phyloP scores from a whole-genome alignment of 2,113 vertebrate species.

The Xiphias gladius region DNA sequence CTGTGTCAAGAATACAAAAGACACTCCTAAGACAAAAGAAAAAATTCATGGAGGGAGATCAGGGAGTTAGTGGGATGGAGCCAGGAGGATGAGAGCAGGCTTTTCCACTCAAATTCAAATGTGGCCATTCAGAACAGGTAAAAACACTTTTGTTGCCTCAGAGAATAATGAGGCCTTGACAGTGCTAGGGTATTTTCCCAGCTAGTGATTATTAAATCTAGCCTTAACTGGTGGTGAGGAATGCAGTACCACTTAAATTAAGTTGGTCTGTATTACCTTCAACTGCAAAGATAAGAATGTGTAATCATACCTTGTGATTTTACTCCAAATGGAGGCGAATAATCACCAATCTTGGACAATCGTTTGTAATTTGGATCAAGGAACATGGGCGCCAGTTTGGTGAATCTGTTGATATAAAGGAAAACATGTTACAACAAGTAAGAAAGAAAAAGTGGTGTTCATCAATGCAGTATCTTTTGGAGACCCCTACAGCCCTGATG shows the following conservation, averaged over 20 bases:
- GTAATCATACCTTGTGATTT: constrained; percentile 76
- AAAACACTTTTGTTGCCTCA: background rate
- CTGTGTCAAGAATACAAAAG: too few relatives aligned
- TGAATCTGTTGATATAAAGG: constrained; percentile 68
- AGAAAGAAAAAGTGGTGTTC: constrained; percentile 7
- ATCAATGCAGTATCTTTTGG: constrained; percentile 7
- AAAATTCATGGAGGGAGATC: background rate
- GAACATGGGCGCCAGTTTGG: constrained; percentile 77
- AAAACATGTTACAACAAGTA: constrained; percentile 40
- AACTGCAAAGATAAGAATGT: background rate
- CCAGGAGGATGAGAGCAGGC: background rate
- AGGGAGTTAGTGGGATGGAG: background rate
- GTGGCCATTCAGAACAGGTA: background rate
- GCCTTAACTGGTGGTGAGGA: background rate
- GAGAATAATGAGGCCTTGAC: too few relatives aligned
- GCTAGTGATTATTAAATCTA: too few relatives aligned
- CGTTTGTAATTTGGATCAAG: constrained; percentile 76
- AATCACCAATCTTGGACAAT: constrained; percentile 65
- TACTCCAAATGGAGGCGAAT: constrained; percentile 77
- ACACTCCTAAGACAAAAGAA: too few relatives aligned
- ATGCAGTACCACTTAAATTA: background rate
- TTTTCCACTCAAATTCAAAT: background rate
- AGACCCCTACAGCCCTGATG: constrained; percentile 27
- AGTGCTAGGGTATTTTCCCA: too few relatives aligned
- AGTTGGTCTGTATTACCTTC: background rate